Evolutionary conservation across 1,140 invertebrate species (phyloP), one percentile per base, ranked within the genome.

Genomic region (Geopemphigus sp.): DNA sequence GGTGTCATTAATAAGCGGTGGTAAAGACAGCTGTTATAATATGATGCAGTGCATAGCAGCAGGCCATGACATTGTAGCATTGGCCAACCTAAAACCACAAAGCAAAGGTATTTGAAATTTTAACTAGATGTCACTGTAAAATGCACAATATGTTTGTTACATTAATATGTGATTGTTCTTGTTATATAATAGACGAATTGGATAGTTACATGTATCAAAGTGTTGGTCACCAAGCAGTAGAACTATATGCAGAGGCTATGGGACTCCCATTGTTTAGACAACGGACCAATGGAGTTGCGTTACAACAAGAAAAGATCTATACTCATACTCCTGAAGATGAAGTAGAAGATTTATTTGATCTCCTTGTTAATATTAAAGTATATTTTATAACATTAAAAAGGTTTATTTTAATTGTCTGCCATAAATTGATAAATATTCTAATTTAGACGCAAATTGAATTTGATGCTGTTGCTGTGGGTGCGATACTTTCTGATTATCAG

Each of bases 191-290:
- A 94, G 94, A 95, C 89, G 98, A 99, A 86, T 85, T 99, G 82
- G 97, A 99, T 86, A 99, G 97, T 84, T 99, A 96, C 84, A 99
- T 99, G 98, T 99, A 98, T 85, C 98, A 99, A 88, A 98, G 95
- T 73, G 97, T 99, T 74, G 98, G 98, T 14, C 94, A 97, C 87
- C 93, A 98, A 88, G 95, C 93, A 47, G 92, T 99, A 82, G 91
- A 93, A 78, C 88, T 94, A 81, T 95, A 97, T 86, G 94, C 95
- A 56, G 92, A 97, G 86, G 97, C 97, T 2, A 94, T 99, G 91
- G 93, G 91, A 3, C 86, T 99, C 81, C 97, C 97, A 17, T 86
- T 99, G 10, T 99, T 93, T 85, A 88, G 94, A 83, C 90, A 93
- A 83, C 82, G 84, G 53, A 99, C 98, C 59, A 88, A 90, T 84